Evolutionary conservation across 2,888 invertebrate genomes (phyloP).

Genomic region (Nasonia oneida): DNA sequence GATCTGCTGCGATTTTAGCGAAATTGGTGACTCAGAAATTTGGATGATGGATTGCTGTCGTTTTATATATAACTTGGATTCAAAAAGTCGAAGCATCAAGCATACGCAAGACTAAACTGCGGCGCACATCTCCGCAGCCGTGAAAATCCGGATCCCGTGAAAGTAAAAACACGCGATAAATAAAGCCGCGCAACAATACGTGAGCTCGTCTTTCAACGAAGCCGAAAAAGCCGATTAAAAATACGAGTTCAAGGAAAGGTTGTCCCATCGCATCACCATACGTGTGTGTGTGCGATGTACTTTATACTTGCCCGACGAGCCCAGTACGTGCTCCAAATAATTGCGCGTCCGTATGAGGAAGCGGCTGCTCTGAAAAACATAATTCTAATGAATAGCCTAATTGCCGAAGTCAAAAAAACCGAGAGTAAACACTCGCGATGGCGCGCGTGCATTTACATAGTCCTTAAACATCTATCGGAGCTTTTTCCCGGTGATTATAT

Average conservation of each 20-base stretch:
- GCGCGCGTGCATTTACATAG: background rate
- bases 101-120: too few relatives aligned
- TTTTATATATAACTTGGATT: too few relatives aligned
- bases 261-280: background rate
- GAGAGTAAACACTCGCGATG: background rate
- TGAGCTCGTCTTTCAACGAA: background rate
- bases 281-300: too few relatives aligned
- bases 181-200: background rate
- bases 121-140: background rate
- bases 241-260: conserved; percentile 41
- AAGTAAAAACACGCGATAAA: background rate
- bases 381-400: conserved; percentile 27
- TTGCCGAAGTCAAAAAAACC: background rate
- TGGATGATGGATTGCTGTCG: too few relatives aligned
- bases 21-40: background rate
- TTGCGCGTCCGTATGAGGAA: background rate
- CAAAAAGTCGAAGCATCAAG: too few relatives aligned
- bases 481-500: background rate
- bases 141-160: background rate
- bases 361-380: background rate
- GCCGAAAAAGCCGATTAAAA: background rate
- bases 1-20: background rate
- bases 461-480: background rate
- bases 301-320: background rate
- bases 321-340: conserved; percentile 39